Conservation (phyloP, 2,113 vertebrate species). For the Acanthochromis polyacanthus region DNA sequence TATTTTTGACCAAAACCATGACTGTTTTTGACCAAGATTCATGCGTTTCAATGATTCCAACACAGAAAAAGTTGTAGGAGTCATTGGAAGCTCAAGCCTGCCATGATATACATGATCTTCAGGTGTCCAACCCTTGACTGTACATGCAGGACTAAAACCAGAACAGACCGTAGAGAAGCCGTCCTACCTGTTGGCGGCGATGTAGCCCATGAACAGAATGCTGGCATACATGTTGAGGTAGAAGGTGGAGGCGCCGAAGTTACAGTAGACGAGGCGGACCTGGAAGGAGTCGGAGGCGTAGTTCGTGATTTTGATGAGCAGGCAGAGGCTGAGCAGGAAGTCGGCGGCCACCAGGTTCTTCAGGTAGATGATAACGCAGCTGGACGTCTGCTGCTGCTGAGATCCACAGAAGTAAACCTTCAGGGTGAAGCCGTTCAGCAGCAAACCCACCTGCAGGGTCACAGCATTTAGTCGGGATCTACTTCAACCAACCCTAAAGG, state of each 20-base stretch:
- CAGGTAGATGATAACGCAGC: constrained; percentile 79
- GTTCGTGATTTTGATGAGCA: constrained; percentile 74
- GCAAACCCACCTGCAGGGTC: constrained; percentile 61
- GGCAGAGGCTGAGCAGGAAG: constrained; percentile 79
- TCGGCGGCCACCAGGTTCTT: constrained; percentile 82
- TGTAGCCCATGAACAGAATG: constrained; percentile 85
- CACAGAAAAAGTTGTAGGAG: too few relatives aligned
- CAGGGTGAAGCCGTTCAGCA: constrained; percentile 80
- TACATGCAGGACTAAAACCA: too few relatives aligned
- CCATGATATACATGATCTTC: too few relatives aligned
- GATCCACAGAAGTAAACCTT: constrained; percentile 74
- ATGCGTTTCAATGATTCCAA: too few relatives aligned
- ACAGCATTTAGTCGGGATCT: too few relatives aligned
- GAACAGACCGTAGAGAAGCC: too few relatives aligned
- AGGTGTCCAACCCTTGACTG: too few relatives aligned
- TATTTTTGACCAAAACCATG: too few relatives aligned
- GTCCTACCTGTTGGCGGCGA: constrained; percentile 81
- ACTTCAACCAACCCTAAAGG: too few relatives aligned
- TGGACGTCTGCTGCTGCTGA: constrained; percentile 13
- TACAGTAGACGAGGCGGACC: constrained; percentile 73
- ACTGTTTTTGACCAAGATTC: too few relatives aligned
- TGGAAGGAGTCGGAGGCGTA: constrained; percentile 24
- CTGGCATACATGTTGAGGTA: constrained; percentile 87
- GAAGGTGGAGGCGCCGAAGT: constrained; percentile 69
- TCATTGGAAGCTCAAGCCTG: too few relatives aligned